These are phyloP conservation scores for Anhinga anhinga DNA, from an alignment of 2,113 vertebrate genomes.

Conservation along the genomic window DNA sequence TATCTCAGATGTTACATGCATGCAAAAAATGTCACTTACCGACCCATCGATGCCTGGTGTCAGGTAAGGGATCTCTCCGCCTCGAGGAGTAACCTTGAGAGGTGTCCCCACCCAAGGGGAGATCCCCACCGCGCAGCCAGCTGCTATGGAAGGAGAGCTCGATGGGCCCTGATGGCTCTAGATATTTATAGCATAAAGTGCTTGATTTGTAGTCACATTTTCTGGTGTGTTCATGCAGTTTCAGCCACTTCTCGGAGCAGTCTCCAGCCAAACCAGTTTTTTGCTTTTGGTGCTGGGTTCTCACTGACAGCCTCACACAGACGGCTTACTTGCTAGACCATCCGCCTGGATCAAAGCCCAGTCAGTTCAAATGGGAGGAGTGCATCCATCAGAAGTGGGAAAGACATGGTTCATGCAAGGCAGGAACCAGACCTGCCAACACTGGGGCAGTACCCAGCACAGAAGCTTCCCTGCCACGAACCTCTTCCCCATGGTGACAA, in stretches of 20 bases:
- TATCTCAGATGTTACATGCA: neutral
- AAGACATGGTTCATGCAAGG: neutral
- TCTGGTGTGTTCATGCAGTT: neutral
- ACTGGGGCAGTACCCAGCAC: neutral
- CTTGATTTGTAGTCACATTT: neutral
- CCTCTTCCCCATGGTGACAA: neutral
- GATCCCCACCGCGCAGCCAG: fast-evolving
- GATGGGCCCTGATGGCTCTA: neutral
- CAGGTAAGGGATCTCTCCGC: neutral
- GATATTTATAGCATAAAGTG: neutral
- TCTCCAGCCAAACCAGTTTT: neutral
- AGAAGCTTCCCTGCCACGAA: neutral
- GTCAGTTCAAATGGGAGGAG: neutral
- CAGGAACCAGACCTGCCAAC: neutral
- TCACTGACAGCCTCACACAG: neutral
- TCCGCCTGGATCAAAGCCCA: neutral
- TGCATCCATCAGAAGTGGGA: neutral
- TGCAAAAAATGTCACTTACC: neutral
- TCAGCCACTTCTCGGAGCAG: neutral
- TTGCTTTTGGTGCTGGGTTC: neutral
- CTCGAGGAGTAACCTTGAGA: neutral
- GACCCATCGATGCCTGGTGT: neutral
- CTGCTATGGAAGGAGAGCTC: neutral
- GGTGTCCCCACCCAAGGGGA: neutral
- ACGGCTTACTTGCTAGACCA: neutral